Base-by-base conservation (phyloP, 2,888 invertebrate species). In the Ypsolopha sequella region DNA sequence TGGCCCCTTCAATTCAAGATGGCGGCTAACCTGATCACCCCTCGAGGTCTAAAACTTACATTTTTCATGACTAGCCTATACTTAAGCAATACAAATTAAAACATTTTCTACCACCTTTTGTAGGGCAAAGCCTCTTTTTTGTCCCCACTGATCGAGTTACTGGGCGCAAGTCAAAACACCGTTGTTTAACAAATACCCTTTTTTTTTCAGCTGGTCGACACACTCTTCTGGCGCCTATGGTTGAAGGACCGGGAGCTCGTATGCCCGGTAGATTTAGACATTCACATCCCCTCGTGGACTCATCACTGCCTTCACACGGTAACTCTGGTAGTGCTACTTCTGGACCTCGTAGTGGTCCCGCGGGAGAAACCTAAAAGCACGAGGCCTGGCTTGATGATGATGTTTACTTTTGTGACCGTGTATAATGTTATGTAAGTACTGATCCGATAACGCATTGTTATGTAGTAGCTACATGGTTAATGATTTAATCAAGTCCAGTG, bases 271-370 rank as follows among this genome's bases (percentile, higher is more conserved):
- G 56, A 65, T 6, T 64, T 73, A 0, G 76, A 80, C 34, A 60
- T 61, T 0, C 55, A 71, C 1, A 68, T 82, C 0, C 73, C 81
- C 0, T 61, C 73, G 36, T 81, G 80, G 80, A 63, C 72, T 0
- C 82, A 82, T 48, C 82, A 84, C 57, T 68, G 75, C 50, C 75
- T 82, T 74, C 84, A 84, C 55, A 80, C 80, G 0, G 66, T 76
- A 1, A 72, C 80, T 0, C 57, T 84, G 13, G 52, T 73, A 0
- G 63, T 75, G 34, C 65, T 74, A 0, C 51, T 79, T 1, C 39
- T 79, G 14, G 84, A 84, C 50, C 60, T 84, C 0, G 55, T 80
- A 1, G 54, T 76, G 24, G 71, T 76, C 0, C 73, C 68, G 2
- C 61, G 78, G 48, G 60, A 66, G 51, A 65, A 73, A 41, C 84